A percentile compares a stretch with the other conserved stretches of the same genome.
Evolutionary conservation across 2,888 invertebrate genomes (phyloP).

Genomic region (Abrostola tripartita): DNA sequence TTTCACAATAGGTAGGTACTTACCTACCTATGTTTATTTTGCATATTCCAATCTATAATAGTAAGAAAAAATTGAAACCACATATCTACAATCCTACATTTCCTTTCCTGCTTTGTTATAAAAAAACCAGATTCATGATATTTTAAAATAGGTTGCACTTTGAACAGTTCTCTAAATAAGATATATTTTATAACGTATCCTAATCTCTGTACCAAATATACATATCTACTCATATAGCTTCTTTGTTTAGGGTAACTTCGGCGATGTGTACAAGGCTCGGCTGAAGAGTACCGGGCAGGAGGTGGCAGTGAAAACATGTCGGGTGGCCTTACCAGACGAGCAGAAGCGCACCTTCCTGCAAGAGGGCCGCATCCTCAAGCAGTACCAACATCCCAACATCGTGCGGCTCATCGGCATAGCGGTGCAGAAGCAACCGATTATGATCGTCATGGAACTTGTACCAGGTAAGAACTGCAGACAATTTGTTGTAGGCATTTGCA

Average conservation of each 20-base stretch:
- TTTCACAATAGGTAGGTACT: too few species aligned
- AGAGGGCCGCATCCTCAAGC: constrained; percentile 98
- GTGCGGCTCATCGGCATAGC: constrained; percentile 99
- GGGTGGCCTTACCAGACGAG: constrained; percentile 97
- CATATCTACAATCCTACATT: too few species aligned
- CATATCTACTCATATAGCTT: background rate
- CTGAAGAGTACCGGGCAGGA: constrained; percentile 94
- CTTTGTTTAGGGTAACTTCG: constrained; percentile 95
- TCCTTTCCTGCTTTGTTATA: too few species aligned
- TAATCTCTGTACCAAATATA: background rate
- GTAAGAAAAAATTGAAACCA: too few species aligned
- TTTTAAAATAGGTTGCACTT: too few species aligned
- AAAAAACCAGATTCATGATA: too few species aligned
- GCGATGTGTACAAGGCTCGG: constrained; percentile 98
- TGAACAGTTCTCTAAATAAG: too few species aligned
- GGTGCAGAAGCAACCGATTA: constrained; percentile 99
- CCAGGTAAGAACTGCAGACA: constrained; percentile 86
- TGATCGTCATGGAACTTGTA: constrained; percentile 99
- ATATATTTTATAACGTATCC: background rate
- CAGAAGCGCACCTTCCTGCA: constrained; percentile 97
- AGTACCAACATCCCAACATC: constrained; percentile 98
- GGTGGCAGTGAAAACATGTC: constrained; percentile 98
- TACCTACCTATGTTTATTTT: too few species aligned
- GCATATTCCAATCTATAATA: too few species aligned
- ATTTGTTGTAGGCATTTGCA: too few species aligned